phyloP scores from a whole-genome alignment of 1,140 invertebrate genomes.

The Hycleus phaleratus region DNA sequence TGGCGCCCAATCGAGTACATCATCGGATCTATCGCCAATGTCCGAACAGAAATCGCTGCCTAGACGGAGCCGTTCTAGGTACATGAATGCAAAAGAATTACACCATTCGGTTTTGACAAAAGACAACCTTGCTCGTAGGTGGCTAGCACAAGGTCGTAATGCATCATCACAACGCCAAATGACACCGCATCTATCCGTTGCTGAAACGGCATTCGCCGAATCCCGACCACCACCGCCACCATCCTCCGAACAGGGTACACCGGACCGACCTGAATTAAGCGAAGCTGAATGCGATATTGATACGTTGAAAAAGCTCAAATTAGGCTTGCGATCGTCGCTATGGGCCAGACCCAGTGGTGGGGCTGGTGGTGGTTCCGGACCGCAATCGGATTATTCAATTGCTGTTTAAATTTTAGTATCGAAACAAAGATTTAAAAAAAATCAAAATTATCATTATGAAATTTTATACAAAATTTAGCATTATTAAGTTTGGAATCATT shows the following conservation, averaged over 20 bases:
- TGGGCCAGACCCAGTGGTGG: slow-evolving; percentile 53
- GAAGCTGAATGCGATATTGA: slow-evolving; percentile 69
- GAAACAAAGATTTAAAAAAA: not conserved
- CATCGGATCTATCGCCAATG: slow-evolving; percentile 69
- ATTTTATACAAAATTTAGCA: slow-evolving; percentile 22
- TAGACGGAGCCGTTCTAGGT: slow-evolving; percentile 60
- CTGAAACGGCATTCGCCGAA: slow-evolving; percentile 51
- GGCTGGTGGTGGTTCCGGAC: slow-evolving; percentile 39
- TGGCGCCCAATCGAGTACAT: slow-evolving; percentile 66
- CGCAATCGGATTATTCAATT: slow-evolving; percentile 58
- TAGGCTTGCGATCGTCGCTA: slow-evolving; percentile 60
- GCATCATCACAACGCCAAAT: slow-evolving; percentile 40
- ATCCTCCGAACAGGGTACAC: slow-evolving; percentile 32
- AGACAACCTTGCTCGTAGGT: slow-evolving; percentile 39
- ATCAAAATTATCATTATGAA: slow-evolving; percentile 23
- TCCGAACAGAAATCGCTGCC: slow-evolving; percentile 68
- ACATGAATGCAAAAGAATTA: slow-evolving; percentile 27
- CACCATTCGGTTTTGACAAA: slow-evolving; percentile 17
- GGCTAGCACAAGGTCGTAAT: slow-evolving; percentile 53
- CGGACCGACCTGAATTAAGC: slow-evolving; percentile 51
- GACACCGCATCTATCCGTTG: slow-evolving; percentile 53
- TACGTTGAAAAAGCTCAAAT: slow-evolving; percentile 65
- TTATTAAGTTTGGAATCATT: slow-evolving; percentile 26
- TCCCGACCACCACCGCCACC: slow-evolving; percentile 25
- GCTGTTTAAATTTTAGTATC: slow-evolving; percentile 47